Conservation (phyloP, 2,888 invertebrate genomes). For the Lepetodrilus schrolli region DNA sequence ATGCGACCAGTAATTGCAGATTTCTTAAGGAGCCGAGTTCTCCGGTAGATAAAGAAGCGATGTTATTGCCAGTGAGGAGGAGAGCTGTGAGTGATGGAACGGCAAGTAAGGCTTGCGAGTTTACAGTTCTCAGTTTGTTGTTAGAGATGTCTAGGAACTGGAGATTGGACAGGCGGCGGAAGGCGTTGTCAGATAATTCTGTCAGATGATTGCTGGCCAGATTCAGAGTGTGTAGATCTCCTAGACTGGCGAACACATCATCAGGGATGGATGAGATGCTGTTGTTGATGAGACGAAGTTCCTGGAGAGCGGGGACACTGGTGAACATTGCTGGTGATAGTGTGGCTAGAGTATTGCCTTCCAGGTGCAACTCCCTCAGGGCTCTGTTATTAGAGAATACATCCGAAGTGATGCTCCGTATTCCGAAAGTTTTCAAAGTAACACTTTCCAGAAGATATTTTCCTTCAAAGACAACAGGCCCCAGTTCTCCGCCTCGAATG, state of each 20-base stretch:
- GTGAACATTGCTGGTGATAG: slow-evolving; percentile 45
- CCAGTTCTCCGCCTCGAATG: background rate
- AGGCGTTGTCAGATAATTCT: slow-evolving; percentile 38
- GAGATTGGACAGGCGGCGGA: slow-evolving; percentile 42
- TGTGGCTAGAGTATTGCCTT: slow-evolving; percentile 43
- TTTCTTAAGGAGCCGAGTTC: slow-evolving; percentile 46
- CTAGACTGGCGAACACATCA: background rate
- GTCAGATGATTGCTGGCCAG: slow-evolving; percentile 48
- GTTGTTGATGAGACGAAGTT: slow-evolving; percentile 20
- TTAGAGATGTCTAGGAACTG: slow-evolving; percentile 37
- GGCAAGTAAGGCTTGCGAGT: background rate
- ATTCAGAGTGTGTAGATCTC: slow-evolving; percentile 42
- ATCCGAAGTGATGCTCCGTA: background rate
- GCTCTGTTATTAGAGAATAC: slow-evolving; percentile 7
- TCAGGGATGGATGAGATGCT: slow-evolving; percentile 8
- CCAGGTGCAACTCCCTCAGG: slow-evolving; percentile 44
- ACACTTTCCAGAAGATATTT: background rate
- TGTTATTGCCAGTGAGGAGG: slow-evolving; percentile 46
- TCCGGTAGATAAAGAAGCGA: slow-evolving; percentile 44
- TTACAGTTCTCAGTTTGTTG: slow-evolving; percentile 41
- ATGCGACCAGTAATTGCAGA: slow-evolving; percentile 48
- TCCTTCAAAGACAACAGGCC: background rate
- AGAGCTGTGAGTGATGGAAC: slow-evolving; percentile 38
- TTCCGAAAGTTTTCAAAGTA: background rate
- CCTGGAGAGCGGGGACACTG: slow-evolving; percentile 35